Percentiles rank a stretch among this genome's conserved stretches.
Evolutionary conservation across 2,113 vertebrate species (phyloP).

Genomic region (Delphinapterus leucas): DNA sequence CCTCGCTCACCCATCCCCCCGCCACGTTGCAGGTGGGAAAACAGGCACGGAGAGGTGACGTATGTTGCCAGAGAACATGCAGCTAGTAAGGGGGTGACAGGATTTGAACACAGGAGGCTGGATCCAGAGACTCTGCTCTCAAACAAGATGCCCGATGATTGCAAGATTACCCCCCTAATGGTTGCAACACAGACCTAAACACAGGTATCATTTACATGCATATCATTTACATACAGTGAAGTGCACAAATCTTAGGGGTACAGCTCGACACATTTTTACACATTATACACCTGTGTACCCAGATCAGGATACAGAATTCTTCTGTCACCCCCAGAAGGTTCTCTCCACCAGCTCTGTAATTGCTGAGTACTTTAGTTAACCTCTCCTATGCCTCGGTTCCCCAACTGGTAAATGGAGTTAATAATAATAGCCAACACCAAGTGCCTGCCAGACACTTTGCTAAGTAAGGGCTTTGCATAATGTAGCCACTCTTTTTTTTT

Average conservation of each 20-base stretch:
- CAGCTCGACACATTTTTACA: neutral
- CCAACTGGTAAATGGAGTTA: neutral
- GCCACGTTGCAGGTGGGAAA: neutral
- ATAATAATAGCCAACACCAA: neutral
- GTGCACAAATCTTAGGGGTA: neutral
- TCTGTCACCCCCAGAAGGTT: neutral
- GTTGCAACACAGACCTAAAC: neutral
- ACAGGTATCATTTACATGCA: neutral
- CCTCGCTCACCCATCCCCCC: neutral
- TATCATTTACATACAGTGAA: neutral
- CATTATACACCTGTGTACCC: neutral
- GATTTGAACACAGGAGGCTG: neutral
- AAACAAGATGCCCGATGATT: neutral
- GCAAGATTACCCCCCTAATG: neutral
- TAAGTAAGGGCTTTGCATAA: neutral
- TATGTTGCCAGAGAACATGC: neutral
- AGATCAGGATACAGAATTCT: neutral
- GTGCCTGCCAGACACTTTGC: neutral
- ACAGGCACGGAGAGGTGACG: neutral
- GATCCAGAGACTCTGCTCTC: neutral
- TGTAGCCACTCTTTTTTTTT: neutral
- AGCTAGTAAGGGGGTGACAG: neutral
- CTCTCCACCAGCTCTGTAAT: neutral
- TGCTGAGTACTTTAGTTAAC: neutral
- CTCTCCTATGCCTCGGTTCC: neutral